These are phyloP conservation scores for Ridgeia piscesae DNA, from an alignment of 1,140 invertebrate genomes.

Conservation along the genomic window DNA sequence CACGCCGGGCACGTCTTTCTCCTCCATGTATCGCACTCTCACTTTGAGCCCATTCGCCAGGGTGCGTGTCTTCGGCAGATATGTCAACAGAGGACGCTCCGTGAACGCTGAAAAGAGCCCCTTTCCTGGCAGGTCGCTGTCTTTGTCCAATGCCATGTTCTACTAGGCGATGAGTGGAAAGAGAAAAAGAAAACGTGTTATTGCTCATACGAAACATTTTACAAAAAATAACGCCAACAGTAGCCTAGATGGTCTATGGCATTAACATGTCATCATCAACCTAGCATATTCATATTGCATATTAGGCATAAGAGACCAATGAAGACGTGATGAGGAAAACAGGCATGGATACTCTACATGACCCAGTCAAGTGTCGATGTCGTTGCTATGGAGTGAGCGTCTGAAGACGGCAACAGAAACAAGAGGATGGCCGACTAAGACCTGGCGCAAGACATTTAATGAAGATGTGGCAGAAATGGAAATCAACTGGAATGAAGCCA, in stretches of 20 bases:
- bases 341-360: no score
- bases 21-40: background rate
- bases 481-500: no score
- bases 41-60: background rate
- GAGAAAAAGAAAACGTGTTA: background rate
- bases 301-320: no score
- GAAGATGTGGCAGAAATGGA: no score
- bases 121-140: background rate
- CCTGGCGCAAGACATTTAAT: no score
- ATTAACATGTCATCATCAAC: background rate
- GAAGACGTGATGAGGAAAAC: no score
- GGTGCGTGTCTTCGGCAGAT: background rate
- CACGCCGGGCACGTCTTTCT: background rate
- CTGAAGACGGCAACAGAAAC: no score
- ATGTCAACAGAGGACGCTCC: background rate
- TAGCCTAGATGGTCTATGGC: background rate
- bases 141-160: background rate
- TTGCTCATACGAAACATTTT: background rate
- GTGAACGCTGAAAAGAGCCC: background rate
- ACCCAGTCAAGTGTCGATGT: no score
- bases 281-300: no score
- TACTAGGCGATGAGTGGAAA: background rate
- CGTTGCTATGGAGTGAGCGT: no score
- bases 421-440: no score
- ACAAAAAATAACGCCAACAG: no score